Evolutionary conservation across 2,888 invertebrate genomes (phyloP).

Genomic region (Himalopsyche tibetana): DNA sequence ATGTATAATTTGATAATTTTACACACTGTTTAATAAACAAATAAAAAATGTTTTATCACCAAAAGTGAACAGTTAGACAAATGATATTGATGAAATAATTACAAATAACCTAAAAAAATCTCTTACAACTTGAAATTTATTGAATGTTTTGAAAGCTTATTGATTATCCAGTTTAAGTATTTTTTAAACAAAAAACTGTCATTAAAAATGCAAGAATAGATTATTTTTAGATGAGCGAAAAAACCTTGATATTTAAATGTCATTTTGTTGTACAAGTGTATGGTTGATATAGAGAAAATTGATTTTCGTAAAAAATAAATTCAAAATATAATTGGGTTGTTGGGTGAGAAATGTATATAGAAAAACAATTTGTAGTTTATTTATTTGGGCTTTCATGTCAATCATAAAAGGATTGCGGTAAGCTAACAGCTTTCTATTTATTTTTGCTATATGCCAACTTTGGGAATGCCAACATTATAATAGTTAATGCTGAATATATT

Average conservation of each 20-base stretch:
- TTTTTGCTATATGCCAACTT: too few species aligned
- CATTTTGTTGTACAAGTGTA: background rate
- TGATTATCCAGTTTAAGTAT: too few species aligned
- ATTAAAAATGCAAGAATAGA: background rate
- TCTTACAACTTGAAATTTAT: too few species aligned
- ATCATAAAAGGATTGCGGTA: background rate
- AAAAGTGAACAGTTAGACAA: too few species aligned
- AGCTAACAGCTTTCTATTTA: background rate
- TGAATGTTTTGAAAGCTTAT: too few species aligned
- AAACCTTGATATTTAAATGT: slow-evolving; percentile 16
- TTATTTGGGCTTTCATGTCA: background rate
- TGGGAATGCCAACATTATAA: too few species aligned
- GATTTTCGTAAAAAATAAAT: background rate
- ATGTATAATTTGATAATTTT: too few species aligned
- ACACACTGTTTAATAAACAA: too few species aligned
- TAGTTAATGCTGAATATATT: too few species aligned
- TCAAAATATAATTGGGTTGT: background rate
- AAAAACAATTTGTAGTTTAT: background rate
- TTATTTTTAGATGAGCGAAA: background rate
- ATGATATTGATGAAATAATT: too few species aligned
- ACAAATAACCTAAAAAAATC: too few species aligned
- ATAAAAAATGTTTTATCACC: too few species aligned
- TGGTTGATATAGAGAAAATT: background rate
- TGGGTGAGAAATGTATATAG: background rate
- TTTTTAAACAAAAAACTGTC: background rate